A percentile compares a stretch with the other conserved stretches of the same genome.
These are phyloP conservation scores for Leptopilina drosophilae DNA, from an alignment of 2,888 invertebrate genomes.

Conservation along the genomic window DNA sequence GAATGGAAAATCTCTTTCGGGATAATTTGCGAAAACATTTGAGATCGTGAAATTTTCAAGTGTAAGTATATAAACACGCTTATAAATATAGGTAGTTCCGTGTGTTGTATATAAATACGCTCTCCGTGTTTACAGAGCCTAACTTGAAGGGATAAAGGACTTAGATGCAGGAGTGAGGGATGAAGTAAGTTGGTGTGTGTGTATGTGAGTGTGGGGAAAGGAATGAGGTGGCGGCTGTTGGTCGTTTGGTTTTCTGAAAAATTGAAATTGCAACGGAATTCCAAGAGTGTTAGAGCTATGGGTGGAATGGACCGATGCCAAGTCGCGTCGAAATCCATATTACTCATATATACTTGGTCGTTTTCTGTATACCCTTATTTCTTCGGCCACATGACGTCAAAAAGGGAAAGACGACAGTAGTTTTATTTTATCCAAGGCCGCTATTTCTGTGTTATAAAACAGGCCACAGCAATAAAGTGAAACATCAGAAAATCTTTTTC, in stretches of 20 bases:
- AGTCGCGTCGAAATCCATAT: constrained; percentile 13
- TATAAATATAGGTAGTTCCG: neutral
- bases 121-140: constrained; percentile 10
- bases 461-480: constrained; percentile 17
- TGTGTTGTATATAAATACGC: neutral
- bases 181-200: neutral
- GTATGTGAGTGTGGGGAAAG: neutral
- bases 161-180: neutral
- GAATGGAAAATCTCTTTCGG: too few relatives aligned
- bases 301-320: constrained; percentile 19
- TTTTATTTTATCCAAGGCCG: constrained; percentile 11
- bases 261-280: constrained; percentile 17
- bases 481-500: constrained; percentile 17
- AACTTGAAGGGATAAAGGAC: constrained; percentile 21
- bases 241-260: neutral
- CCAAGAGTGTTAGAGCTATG: too few relatives aligned
- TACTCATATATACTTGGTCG: constrained; percentile 21
- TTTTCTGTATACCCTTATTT: constrained; percentile 9
- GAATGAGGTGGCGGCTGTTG: neutral
- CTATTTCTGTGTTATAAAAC: constrained; percentile 1
- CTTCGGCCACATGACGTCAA: constrained; percentile 26
- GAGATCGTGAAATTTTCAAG: too few relatives aligned
- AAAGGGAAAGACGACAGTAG: constrained; percentile 14
- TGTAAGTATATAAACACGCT: too few relatives aligned
- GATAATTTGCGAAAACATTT: too few relatives aligned